Evolutionary conservation across 2,888 invertebrate genomes (phyloP).

Genomic region (Drosophila pegasa): DNA sequence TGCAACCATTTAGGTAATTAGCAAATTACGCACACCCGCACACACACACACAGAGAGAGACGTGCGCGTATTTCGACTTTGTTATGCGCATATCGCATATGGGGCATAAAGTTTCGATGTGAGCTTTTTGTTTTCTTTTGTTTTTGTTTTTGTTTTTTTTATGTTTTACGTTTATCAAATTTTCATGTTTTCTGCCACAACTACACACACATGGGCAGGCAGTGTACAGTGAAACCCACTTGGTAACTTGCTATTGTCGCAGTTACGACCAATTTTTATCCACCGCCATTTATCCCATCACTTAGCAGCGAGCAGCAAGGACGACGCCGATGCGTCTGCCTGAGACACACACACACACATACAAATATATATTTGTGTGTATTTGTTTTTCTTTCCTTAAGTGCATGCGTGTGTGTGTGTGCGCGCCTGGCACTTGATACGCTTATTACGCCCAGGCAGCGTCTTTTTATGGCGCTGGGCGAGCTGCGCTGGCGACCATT

Average conservation of each 20-base stretch:
- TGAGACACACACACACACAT: conserved; percentile 28
- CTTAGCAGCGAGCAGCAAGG: conserved; percentile 61
- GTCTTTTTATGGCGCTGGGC: conserved; percentile 63
- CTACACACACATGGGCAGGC: conserved; percentile 17
- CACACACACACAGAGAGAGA: conserved; percentile 16
- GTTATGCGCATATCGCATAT: conserved; percentile 24
- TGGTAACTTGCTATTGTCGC: conserved; percentile 44
- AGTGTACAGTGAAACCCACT: conserved; percentile 15
- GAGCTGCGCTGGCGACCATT: conserved; percentile 56
- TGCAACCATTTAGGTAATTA: conserved; percentile 73
- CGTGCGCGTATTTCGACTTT: conserved; percentile 23
- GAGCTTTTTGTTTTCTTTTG: conserved; percentile 46
- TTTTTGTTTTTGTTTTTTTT: too few species aligned
- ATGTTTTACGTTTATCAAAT: conserved; percentile 73
- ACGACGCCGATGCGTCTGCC: conserved; percentile 69
- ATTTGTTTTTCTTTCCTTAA: conserved; percentile 25
- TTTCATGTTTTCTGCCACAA: conserved; percentile 67
- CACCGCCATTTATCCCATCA: conserved; percentile 77
- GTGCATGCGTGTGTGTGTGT: conserved; percentile 16
- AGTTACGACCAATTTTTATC: conserved; percentile 78
- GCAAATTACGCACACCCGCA: conserved; percentile 64
- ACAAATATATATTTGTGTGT: conserved; percentile 4
- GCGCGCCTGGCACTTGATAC: conserved; percentile 69
- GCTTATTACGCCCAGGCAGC: conserved; percentile 71
- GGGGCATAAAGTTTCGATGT: conserved; percentile 48